Percentiles rank a stretch among this genome's conserved stretches.
phyloP scores from a whole-genome alignment of 2,113 vertebrate genomes.

The Chloroceryle aenea region DNA sequence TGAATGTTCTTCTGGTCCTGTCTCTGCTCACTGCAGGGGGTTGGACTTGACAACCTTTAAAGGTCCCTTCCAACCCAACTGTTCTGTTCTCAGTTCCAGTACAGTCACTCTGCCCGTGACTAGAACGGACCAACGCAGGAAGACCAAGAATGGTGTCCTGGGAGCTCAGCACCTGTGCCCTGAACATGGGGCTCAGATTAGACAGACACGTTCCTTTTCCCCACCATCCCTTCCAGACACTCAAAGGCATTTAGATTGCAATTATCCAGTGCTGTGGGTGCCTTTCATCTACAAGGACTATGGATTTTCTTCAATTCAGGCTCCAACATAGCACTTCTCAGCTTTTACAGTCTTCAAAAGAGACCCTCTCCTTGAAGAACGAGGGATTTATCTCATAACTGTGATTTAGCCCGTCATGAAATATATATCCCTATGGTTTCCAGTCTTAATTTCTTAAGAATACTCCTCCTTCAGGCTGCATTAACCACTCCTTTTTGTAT shows the following conservation, averaged over 20 bases:
- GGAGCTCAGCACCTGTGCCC: background rate
- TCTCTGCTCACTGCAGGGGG: no score
- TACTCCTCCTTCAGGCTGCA: background rate
- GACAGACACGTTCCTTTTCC: background rate
- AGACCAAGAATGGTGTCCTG: background rate
- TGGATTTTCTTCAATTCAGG: background rate
- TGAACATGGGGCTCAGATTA: background rate
- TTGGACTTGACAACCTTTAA: no score
- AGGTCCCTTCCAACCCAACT: no score
- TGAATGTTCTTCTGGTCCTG: background rate
- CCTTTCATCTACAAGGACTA: background rate
- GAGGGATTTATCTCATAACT: background rate
- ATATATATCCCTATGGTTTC: background rate
- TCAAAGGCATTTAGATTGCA: background rate
- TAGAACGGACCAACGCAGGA: background rate
- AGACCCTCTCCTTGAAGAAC: background rate
- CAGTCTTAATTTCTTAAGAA: background rate
- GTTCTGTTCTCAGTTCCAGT: background rate
- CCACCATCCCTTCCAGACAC: background rate
- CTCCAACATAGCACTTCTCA: background rate
- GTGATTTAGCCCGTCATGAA: background rate
- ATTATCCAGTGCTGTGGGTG: background rate
- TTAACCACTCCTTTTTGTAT: background rate
- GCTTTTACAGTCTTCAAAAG: background rate
- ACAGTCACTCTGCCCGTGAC: background rate